Evolutionary conservation across 2,113 vertebrate species (phyloP).

Genomic region (Ovis aries): ARS-UI_Ramb_v3.0 NC_056056.1:48851501-48852000

Average conservation of each 20-base stretch:
- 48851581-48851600: not conserved
- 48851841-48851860: not conserved
- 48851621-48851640: not conserved
- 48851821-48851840: not conserved
- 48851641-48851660: not conserved
- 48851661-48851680: not conserved
- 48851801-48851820: not conserved
- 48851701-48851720: not conserved
- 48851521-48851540: not conserved
- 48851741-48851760: not conserved
- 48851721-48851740: not conserved
- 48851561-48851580: not conserved
- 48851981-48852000: not conserved
- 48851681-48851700: not conserved
- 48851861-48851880: not conserved
- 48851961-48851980: not conserved
- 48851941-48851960: not conserved
- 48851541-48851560: not conserved
- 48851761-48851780: not conserved
- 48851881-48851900: not conserved
- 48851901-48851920: not conserved
- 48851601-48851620: not conserved
- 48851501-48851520: not conserved
- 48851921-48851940: not conserved
- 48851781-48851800: not conserved